Conservation (phyloP, 2,113 vertebrate genomes). For the Salminus brasiliensis region DNA sequence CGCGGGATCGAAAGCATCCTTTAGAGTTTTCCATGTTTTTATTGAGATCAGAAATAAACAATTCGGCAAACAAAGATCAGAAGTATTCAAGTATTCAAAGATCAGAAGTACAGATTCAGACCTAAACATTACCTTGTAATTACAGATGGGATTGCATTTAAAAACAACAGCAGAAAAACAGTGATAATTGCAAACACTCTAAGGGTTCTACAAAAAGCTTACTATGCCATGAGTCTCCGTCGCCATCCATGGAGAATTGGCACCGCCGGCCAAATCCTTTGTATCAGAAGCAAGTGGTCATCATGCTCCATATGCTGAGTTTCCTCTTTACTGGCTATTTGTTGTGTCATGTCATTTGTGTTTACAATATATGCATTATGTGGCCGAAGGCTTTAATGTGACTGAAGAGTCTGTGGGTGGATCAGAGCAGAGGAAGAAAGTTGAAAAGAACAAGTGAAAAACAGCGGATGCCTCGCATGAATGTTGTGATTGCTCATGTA, state of each 20-base stretch:
- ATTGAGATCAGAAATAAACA: no score
- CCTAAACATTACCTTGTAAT: no score
- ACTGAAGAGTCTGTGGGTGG: neutral
- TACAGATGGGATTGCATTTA: neutral
- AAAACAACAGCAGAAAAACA: neutral
- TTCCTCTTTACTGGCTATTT: neutral
- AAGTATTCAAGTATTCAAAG: no score
- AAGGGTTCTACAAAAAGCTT: neutral
- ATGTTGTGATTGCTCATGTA: no score
- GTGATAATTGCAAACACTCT: neutral
- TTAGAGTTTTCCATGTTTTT: no score
- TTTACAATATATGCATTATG: neutral
- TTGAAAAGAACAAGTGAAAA: neutral
- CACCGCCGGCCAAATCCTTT: neutral
- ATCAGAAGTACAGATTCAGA: no score
- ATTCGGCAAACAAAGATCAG: no score
- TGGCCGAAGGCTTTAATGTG: neutral
- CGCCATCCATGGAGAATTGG: neutral
- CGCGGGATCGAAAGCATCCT: no score
- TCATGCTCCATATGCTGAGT: neutral
- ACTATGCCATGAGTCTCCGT: neutral
- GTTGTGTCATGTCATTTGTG: neutral
- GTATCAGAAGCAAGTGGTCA: neutral
- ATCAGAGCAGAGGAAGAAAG: no score
- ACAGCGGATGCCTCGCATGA: neutral